Base-by-base conservation (phyloP, 2,113 vertebrate genomes). In the Beaufortia kweichowensis region DNA sequence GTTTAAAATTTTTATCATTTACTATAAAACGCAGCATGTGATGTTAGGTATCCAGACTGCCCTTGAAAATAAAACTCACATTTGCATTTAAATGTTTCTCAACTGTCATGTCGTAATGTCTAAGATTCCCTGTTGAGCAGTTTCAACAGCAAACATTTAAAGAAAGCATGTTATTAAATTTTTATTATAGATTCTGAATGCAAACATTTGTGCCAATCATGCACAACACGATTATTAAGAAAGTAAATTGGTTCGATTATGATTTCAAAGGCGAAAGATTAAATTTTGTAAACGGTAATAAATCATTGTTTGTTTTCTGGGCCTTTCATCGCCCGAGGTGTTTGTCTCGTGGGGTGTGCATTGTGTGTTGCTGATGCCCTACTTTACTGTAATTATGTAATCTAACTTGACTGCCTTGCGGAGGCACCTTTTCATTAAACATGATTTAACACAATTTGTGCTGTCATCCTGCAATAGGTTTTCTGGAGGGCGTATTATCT, bases 391-490 rank as follows among this genome's bases (percentile, higher is more conserved):
- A 77, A 83, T 71, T 69, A 72, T 77, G 77, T 79, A 79, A 81
- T 78, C 59, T 48, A 55, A 81, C 69, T 67, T 23, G 65, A 65
- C 74, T 66, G 79, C 26, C 50, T 68, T 75, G 63, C 62, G 19
- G 67, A 66, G 75, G 77, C 62, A 73, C 64, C 64, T 81, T 78
- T 83, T 82, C 75, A 82, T 85, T 82, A 83, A 80, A 80, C n/a
- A 29, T 41, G 56, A 83, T 76, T 69, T 61, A 53, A 75, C 71
- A 67, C 75, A 75, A 55, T 59, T 60, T 81, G 72, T 79, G 61
- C 71, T 76, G 43, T 76, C 75, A 56, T 56, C 75, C 50, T 28
- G 48, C 59, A 75, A 57, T 26, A 19, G 3, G 57, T 64, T 65
- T 59, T 39, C 39, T 43, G 26, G 63, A 74, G 66, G 66, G 68